A percentile compares a stretch with the other conserved stretches of the same genome.
Conservation (phyloP, 2,797 vertebrate species). For the Rachycentron canadum region DNA sequence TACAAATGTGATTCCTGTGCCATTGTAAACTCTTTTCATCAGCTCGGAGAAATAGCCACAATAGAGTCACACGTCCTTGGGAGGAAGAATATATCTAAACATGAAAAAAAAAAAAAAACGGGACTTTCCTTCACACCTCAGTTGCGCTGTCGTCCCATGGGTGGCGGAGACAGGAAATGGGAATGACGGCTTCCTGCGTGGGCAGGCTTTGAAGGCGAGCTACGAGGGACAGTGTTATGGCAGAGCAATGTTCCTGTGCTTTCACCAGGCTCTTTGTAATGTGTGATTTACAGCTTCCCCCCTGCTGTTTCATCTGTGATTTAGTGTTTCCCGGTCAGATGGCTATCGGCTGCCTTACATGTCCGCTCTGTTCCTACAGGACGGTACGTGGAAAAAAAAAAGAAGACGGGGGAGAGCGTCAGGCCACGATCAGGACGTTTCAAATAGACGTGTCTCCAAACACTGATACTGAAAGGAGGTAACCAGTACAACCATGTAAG, state of each 20-base stretch:
- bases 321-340: constrained; percentile 81
- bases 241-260: constrained; percentile 74
- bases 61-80: constrained; percentile 75
- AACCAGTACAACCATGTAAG: background rate
- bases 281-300: constrained; percentile 80
- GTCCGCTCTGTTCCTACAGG: constrained; percentile 59
- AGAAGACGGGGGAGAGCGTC: constrained; percentile 20
- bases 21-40: constrained; percentile 72
- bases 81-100: constrained; percentile 68
- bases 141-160: constrained; percentile 61
- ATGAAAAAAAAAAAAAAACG: constrained; percentile 45
- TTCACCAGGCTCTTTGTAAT: constrained; percentile 82
- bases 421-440: constrained; percentile 13
- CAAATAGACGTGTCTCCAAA: background rate
- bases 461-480: background rate
- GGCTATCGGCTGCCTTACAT: constrained; percentile 67
- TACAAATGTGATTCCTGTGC: constrained; percentile 78
- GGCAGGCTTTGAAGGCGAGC: constrained; percentile 78
- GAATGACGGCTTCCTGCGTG: constrained; percentile 83
- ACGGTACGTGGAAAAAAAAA: constrained; percentile 33
- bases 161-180: constrained; percentile 80
- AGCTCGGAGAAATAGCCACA: constrained; percentile 56
- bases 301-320: constrained; percentile 82
- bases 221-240: constrained; percentile 66
- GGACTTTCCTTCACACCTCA: constrained; percentile 74